A percentile compares a stretch with the other conserved stretches of the same genome.
phyloP scores from a whole-genome alignment of 2,113 vertebrate genomes.

The Podarcis muralis region DNA sequence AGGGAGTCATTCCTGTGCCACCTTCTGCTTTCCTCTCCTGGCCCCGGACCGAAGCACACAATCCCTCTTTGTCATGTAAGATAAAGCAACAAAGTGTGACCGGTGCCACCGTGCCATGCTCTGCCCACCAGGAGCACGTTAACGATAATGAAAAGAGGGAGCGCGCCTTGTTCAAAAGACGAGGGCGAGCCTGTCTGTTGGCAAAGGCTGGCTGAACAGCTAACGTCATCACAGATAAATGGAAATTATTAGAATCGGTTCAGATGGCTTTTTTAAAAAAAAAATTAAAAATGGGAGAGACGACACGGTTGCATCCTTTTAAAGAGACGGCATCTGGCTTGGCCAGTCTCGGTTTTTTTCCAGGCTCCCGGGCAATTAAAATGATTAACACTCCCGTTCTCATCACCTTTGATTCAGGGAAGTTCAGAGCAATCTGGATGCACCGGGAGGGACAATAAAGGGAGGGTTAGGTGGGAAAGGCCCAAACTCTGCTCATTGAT shows the following conservation, averaged over 20 bases:
- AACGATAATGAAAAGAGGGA: slow-evolving; percentile 79
- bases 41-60: slow-evolving; percentile 72
- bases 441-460: slow-evolving; percentile 66
- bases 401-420: slow-evolving; percentile 73
- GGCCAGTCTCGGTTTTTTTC: slow-evolving; percentile 32
- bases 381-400: slow-evolving; percentile 78
- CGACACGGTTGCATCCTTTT: slow-evolving; percentile 71
- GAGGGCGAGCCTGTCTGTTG: slow-evolving; percentile 76
- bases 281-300: slow-evolving; percentile 16
- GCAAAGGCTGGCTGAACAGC: slow-evolving; percentile 70
- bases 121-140: slow-evolving; percentile 79
- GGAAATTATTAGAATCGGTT: slow-evolving; percentile 80
- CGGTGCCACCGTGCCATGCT: slow-evolving; percentile 76
- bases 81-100: slow-evolving; percentile 85
- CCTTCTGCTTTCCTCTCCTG: slow-evolving; percentile 72
- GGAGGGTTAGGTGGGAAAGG: slow-evolving; percentile 54
- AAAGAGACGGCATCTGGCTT: slow-evolving; percentile 77
- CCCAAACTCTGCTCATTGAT: no score
- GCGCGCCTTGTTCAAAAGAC: slow-evolving; percentile 59
- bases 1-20: slow-evolving; percentile 70
- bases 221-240: slow-evolving; percentile 80
- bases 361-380: slow-evolving; percentile 77
- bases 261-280: slow-evolving; percentile 58
- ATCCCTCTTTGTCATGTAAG: slow-evolving; percentile 85
- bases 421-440: slow-evolving; percentile 73